Conservation (phyloP, 2,888 invertebrate genomes). For the Carcina quercana region DNA sequence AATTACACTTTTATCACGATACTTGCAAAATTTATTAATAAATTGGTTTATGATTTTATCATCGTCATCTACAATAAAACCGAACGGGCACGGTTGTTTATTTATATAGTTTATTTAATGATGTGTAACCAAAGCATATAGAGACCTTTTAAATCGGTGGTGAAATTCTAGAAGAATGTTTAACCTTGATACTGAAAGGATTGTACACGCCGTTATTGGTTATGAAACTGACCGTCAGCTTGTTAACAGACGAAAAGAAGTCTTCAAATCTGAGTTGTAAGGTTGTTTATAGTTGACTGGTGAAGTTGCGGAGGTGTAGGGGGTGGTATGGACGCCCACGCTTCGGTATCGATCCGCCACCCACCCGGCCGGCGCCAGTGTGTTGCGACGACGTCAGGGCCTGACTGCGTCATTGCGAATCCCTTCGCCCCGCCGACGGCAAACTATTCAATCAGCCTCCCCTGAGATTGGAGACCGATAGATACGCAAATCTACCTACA, state of each 20-base stretch:
- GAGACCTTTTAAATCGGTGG: too few species aligned
- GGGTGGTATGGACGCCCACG: constrained; percentile 54
- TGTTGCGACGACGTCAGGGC: constrained; percentile 48
- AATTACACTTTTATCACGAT: too few species aligned
- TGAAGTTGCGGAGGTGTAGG: constrained; percentile 29
- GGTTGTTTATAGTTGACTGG: constrained; percentile 29
- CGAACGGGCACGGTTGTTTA: too few species aligned
- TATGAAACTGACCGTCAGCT: neutral
- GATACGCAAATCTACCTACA: constrained; percentile 13
- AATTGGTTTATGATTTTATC: too few species aligned
- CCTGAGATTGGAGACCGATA: constrained; percentile 21
- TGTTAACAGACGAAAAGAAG: constrained; percentile 17
- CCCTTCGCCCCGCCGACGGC: constrained; percentile 29
- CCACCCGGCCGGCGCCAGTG: constrained; percentile 41
- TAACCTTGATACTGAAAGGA: neutral
- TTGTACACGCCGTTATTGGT: neutral
- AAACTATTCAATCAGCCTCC: constrained; percentile 29
- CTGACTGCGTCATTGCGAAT: constrained; percentile 53
- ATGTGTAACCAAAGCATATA: too few species aligned
- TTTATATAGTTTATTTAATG: too few species aligned
- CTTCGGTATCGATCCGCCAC: constrained; percentile 63
- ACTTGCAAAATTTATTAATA: too few species aligned
- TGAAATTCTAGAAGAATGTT: too few species aligned
- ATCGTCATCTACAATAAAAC: too few species aligned
- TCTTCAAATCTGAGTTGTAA: constrained; percentile 24